phyloP scores from a whole-genome alignment of 2,888 invertebrate species.

The Heliconius ethilla region DNA sequence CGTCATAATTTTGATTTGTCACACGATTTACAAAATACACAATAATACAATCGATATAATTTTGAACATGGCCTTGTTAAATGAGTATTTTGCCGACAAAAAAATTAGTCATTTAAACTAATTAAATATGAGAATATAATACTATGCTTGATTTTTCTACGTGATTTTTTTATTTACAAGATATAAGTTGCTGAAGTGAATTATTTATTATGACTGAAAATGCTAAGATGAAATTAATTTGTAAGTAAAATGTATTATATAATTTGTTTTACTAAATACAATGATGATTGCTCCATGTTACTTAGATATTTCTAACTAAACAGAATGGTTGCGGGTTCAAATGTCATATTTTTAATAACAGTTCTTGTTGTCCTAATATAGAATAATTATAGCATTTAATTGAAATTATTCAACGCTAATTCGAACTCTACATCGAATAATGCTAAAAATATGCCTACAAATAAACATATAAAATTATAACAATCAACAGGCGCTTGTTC shows the following conservation, averaged over 20 bases:
- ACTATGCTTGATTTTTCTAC: neutral
- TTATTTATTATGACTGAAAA: neutral
- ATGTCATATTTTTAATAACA: neutral
- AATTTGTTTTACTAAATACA: neutral
- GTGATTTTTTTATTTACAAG: neutral
- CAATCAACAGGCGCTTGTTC: slow-evolving; percentile 13
- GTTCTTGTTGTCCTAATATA: neutral
- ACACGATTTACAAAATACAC: slow-evolving; percentile 78
- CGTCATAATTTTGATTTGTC: slow-evolving; percentile 59
- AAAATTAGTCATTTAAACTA: neutral
- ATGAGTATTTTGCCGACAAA: neutral
- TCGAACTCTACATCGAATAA: neutral
- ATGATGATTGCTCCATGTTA: neutral
- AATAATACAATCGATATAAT: slow-evolving; percentile 22
- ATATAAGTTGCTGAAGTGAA: neutral
- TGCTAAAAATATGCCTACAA: neutral
- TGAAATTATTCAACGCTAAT: neutral
- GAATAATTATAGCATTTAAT: neutral
- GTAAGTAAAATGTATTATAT: neutral
- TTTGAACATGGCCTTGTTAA: slow-evolving; percentile 10
- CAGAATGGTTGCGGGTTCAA: neutral
- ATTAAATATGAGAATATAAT: neutral
- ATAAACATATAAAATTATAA: neutral
- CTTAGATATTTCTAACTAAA: neutral
- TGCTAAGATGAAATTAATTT: neutral